Evolutionary conservation across 2,888 invertebrate species (phyloP).

Genomic region (Dyspetes luteomarginatus): DNA sequence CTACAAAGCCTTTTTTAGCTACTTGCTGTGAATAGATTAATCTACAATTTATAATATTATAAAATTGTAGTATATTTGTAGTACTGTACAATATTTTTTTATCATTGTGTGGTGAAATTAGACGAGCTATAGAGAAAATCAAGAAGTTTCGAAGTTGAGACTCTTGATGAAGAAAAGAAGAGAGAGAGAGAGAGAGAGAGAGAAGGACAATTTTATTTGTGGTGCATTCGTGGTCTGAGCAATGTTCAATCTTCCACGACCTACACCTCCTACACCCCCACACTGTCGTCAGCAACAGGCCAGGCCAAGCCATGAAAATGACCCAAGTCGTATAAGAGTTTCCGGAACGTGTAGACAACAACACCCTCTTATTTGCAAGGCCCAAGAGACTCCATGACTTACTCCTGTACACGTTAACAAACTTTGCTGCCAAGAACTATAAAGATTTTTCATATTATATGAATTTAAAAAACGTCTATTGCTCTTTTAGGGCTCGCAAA

Average conservation of each 20-base stretch:
- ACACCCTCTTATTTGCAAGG: slow-evolving; percentile 42
- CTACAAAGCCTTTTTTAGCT: no score
- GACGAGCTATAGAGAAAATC: no score
- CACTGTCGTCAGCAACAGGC: slow-evolving; percentile 33
- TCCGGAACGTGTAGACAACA: slow-evolving; percentile 20
- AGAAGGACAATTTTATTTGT: slow-evolving; percentile 41
- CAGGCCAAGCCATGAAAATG: slow-evolving; percentile 7
- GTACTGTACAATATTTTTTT: no score
- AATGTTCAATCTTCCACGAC: slow-evolving; percentile 59
- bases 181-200: slow-evolving; percentile 6
- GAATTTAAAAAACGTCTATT: no score
- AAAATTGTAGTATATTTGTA: no score
- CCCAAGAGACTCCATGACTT: slow-evolving; percentile 46
- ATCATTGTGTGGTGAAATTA: no score
- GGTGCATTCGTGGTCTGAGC: slow-evolving; percentile 45
- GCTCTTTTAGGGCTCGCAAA: no score
- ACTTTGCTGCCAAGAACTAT: slow-evolving; percentile 25
- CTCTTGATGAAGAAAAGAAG: slow-evolving; percentile 32
- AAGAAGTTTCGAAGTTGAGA: no score
- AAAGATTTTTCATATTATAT: not conserved
- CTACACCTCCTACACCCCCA: slow-evolving; percentile 2
- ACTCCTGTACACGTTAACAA: slow-evolving; percentile 22
- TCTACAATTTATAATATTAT: no score
- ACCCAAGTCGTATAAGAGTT: slow-evolving; percentile 17
- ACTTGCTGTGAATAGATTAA: no score